Conservation (phyloP, 2,888 invertebrate genomes). For the Melanophora roralis region DNA sequence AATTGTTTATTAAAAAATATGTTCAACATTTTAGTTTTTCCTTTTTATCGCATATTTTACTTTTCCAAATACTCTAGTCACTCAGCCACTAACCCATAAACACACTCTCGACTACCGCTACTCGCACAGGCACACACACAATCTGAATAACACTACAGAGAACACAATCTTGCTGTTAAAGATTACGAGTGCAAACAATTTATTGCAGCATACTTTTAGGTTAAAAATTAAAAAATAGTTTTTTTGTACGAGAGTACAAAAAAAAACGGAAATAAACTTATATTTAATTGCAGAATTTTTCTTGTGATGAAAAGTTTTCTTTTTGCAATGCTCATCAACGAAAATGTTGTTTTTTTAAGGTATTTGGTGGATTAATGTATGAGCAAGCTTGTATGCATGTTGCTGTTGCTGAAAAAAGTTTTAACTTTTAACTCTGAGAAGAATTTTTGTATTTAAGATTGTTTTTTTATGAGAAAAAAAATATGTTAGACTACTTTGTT, state of each 20-base stretch:
- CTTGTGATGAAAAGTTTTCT: slow-evolving; percentile 36
- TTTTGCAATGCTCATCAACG: not conserved
- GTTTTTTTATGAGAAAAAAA: not conserved
- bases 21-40: slow-evolving; percentile 20
- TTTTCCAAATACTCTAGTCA: not conserved
- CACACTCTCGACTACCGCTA: not conserved
- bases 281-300: slow-evolving; percentile 52
- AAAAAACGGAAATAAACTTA: slow-evolving; percentile 37
- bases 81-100: not conserved
- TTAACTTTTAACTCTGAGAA: slow-evolving; percentile 5
- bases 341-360: not conserved
- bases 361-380: not conserved
- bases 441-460: not conserved
- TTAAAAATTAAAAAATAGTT: slow-evolving; percentile 46
- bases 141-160: not conserved
- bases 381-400: not conserved
- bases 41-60: not conserved
- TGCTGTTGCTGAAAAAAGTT: not conserved
- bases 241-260: not conserved
- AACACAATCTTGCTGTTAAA: not conserved
- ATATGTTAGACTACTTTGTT: not conserved
- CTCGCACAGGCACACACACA: not conserved
- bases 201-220: slow-evolving; percentile 27
- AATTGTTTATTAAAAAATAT: not conserved
- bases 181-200: slow-evolving; percentile 23